phyloP scores from a whole-genome alignment of 2,888 invertebrate genomes.

The Hirtodrosophila histrioides region DNA sequence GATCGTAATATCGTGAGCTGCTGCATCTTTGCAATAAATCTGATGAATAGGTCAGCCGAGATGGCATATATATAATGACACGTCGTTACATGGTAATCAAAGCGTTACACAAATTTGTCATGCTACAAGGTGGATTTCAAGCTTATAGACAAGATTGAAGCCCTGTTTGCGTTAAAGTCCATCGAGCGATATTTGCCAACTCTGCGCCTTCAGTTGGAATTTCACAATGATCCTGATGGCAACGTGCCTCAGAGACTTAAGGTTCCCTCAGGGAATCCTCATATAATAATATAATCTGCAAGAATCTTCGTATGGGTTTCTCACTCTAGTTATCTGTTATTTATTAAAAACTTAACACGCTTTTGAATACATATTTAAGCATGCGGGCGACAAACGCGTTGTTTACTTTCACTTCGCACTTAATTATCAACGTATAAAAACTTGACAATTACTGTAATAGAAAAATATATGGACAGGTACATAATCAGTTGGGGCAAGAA shows the following conservation, averaged over 20 bases:
- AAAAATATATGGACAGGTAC: neutral
- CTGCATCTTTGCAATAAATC: neutral
- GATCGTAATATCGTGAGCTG: neutral
- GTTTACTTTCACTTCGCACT: neutral
- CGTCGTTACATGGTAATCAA: neutral
- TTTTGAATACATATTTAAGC: too few species aligned
- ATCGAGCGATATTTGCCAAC: too few species aligned
- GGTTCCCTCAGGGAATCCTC: too few species aligned
- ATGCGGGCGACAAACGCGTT: too few species aligned
- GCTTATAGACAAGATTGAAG: too few species aligned
- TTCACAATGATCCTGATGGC: too few species aligned
- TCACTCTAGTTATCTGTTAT: too few species aligned
- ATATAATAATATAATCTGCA: too few species aligned
- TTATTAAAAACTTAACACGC: conserved; percentile 1
- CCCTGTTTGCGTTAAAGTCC: too few species aligned
- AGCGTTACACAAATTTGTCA: conserved; percentile 1
- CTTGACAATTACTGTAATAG: conserved; percentile 45
- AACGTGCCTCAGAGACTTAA: too few species aligned
- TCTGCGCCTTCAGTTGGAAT: too few species aligned
- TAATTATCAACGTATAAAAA: conserved; percentile 13
- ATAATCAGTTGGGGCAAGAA: neutral
- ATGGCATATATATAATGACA: neutral
- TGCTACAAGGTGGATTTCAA: neutral
- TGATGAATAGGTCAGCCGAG: neutral
- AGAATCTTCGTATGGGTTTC: too few species aligned